phyloP scores from a whole-genome alignment of 2,113 vertebrate genomes.

The Ibidorhyncha struthersii region DNA sequence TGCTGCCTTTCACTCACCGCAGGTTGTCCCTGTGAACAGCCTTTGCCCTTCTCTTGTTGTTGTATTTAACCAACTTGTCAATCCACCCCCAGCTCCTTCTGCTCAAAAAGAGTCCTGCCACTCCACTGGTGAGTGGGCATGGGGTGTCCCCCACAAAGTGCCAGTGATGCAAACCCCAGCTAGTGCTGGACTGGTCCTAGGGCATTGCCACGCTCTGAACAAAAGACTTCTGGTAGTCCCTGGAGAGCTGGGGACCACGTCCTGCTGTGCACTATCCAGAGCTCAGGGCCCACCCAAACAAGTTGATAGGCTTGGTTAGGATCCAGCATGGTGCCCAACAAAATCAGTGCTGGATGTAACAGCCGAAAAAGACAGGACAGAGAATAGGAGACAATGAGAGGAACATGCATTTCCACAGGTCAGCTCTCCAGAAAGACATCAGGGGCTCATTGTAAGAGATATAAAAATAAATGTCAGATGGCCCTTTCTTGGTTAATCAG shows the following conservation, averaged over 20 bases:
- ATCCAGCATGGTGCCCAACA: fast-evolving
- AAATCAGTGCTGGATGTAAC: not conserved
- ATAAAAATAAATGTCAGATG: not conserved
- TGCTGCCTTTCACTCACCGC: not conserved
- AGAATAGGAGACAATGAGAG: not conserved
- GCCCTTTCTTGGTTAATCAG: not conserved
- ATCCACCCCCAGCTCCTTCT: not conserved
- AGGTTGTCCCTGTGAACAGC: not conserved
- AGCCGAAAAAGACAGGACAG: not conserved
- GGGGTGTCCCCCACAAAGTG: not conserved
- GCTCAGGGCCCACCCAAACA: not conserved
- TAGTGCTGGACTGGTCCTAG: not conserved
- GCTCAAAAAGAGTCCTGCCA: not conserved
- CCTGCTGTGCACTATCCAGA: not conserved
- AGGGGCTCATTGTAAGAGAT: not conserved
- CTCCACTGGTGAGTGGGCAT: not conserved
- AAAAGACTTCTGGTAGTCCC: not conserved
- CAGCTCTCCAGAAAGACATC: not conserved
- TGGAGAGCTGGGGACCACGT: not conserved
- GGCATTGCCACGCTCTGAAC: not conserved
- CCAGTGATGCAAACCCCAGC: not conserved
- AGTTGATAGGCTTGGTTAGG: not conserved
- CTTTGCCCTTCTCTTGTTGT: not conserved
- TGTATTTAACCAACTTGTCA: not conserved
- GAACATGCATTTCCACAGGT: not conserved